phyloP scores from a whole-genome alignment of 2,797 vertebrate species.

The Borostomias antarcticus region DNA sequence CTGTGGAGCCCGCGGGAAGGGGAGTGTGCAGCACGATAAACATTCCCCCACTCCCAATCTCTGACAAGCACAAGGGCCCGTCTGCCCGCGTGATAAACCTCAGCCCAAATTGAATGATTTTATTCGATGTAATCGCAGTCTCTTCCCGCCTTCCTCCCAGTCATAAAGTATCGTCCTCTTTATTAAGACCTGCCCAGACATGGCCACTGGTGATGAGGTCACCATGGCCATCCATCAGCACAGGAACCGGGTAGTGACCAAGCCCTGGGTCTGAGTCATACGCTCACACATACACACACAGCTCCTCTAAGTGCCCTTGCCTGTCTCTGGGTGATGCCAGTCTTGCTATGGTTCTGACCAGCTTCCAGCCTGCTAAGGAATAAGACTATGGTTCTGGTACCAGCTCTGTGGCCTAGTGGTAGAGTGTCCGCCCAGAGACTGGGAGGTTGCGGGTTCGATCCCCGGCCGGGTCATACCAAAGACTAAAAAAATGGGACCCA shows the following conservation, averaged over 20 bases:
- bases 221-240: too few relatives aligned
- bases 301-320: slow-evolving; percentile 58
- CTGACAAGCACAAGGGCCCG: slow-evolving; percentile 73
- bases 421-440: too few relatives aligned
- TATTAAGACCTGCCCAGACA: slow-evolving; percentile 37
- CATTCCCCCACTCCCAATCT: slow-evolving; percentile 64
- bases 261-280: slow-evolving; percentile 45
- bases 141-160: slow-evolving; percentile 24
- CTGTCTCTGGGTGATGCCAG: slow-evolving; percentile 54
- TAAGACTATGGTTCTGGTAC: slow-evolving; percentile 62
- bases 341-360: slow-evolving; percentile 67
- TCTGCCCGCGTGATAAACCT: slow-evolving; percentile 69
- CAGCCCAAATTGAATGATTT: slow-evolving; percentile 73
- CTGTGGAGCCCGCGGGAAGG: slow-evolving; percentile 45
- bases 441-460: too few relatives aligned
- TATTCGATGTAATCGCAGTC: slow-evolving; percentile 66
- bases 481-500: too few relatives aligned
- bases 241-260: too few relatives aligned
- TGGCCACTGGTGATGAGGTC: too few relatives aligned
- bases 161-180: slow-evolving; percentile 36
- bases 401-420: slow-evolving; percentile 60
- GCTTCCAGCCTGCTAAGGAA: slow-evolving; percentile 67
- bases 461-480: too few relatives aligned
- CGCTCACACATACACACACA: slow-evolving; percentile 60
- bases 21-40: slow-evolving; percentile 62